Percentiles rank a stretch among this genome's conserved stretches.
Evolutionary conservation across 2,888 invertebrate genomes (phyloP).

Genomic region (Phlogophora meticulosa): DNA sequence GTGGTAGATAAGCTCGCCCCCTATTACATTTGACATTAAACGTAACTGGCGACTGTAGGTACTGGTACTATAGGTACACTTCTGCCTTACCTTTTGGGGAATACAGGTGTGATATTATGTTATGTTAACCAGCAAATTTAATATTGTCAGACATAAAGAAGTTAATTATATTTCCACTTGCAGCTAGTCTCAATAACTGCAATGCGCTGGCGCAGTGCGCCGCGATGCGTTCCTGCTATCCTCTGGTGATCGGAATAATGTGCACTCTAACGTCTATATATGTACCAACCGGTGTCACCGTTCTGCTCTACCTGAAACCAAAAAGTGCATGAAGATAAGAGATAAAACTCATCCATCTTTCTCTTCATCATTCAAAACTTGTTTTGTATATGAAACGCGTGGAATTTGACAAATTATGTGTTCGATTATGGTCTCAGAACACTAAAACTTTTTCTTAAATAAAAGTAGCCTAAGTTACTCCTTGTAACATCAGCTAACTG

Average conservation of each 20-base stretch:
- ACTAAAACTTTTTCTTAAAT: no score
- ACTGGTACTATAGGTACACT: no score
- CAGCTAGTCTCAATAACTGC: slow-evolving; percentile 11
- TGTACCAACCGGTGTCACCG: slow-evolving; percentile 22
- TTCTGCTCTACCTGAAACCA: slow-evolving; percentile 53
- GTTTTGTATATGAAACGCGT: not conserved
- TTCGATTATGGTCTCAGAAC: no score
- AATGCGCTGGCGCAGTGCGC: not conserved
- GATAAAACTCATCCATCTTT: slow-evolving; percentile 20
- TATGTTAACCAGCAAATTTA: no score
- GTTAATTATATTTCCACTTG: not conserved
- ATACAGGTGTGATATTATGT: no score
- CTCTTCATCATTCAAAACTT: not conserved
- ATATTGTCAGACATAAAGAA: not conserved
- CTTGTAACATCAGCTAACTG: no score
- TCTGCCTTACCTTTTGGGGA: no score
- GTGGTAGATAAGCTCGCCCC: no score
- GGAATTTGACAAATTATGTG: no score
- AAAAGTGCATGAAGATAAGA: slow-evolving; percentile 47
- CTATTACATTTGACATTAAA: no score
- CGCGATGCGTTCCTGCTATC: slow-evolving; percentile 22
- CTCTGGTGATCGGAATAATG: slow-evolving; percentile 38
- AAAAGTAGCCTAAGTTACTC: no score
- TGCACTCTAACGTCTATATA: slow-evolving; percentile 6
- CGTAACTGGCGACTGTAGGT: no score